phyloP scores from a whole-genome alignment of 2,888 invertebrate species.

The Campoplex nolae region DNA sequence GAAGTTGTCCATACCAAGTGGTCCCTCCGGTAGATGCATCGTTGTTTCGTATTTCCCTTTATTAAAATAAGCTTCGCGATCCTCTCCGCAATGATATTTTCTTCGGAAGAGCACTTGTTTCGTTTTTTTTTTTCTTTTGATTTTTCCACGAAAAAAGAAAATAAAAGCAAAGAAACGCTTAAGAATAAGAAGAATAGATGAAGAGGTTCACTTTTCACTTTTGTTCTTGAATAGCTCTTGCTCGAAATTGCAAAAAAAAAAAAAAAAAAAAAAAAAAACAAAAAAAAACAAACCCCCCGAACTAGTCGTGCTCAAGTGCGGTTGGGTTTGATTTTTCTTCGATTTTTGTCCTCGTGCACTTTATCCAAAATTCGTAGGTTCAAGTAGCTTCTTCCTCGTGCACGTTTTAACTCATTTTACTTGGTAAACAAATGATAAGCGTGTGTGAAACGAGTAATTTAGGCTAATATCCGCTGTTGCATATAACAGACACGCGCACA shows the following conservation, averaged over 20 bases:
- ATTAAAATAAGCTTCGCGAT: neutral
- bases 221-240: neutral
- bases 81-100: neutral
- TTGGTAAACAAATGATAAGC: slow-evolving; percentile 33
- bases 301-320: neutral
- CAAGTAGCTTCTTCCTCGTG: neutral
- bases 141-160: neutral
- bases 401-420: slow-evolving; percentile 31
- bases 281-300: no score
- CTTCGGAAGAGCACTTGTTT: neutral
- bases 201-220: slow-evolving; percentile 29
- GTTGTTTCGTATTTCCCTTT: slow-evolving; percentile 67
- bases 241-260: neutral
- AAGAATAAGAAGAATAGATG: neutral
- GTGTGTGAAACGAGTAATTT: slow-evolving; percentile 19
- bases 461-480: slow-evolving; percentile 56
- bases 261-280: no score
- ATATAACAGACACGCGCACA: slow-evolving; percentile 41
- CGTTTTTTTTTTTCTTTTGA: no score
- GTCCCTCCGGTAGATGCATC: slow-evolving; percentile 90
- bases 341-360: slow-evolving; percentile 24
- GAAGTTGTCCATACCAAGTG: slow-evolving; percentile 91
- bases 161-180: slow-evolving; percentile 1
- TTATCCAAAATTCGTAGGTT: slow-evolving; percentile 49
- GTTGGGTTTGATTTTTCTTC: neutral